These are phyloP conservation scores for Leptoclinus maculatus DNA, from an alignment of 2,797 vertebrate genomes.

Conservation along the genomic window DNA sequence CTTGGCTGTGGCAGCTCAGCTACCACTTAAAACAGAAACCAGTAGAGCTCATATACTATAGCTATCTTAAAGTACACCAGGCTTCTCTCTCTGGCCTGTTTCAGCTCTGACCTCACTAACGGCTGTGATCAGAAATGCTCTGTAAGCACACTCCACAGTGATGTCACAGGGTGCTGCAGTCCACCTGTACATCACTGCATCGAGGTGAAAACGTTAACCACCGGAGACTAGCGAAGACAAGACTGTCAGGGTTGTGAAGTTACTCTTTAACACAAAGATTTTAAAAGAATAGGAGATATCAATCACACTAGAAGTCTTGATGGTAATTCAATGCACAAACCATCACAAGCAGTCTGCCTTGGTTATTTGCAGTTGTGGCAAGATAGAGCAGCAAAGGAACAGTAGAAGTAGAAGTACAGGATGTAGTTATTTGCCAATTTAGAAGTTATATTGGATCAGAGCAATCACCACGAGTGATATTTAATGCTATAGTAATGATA, in stretches of 20 bases:
- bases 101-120: background rate
- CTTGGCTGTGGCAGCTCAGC: background rate
- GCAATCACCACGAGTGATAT: background rate
- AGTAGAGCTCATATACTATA: background rate
- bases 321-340: slow-evolving; percentile 4
- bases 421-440: background rate
- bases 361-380: background rate
- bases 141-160: background rate
- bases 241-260: background rate
- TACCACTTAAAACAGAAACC: background rate
- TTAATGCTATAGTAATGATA: background rate
- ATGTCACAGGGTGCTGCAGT: background rate
- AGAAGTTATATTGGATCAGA: background rate
- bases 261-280: background rate
- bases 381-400: background rate
- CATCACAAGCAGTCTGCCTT: background rate
- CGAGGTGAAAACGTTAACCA: background rate
- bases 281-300: background rate
- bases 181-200: background rate
- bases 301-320: background rate
- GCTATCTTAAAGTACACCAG: background rate
- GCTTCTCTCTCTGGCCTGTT: background rate
- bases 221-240: background rate
- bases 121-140: background rate
- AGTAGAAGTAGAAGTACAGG: background rate